A percentile compares a stretch with the other conserved stretches of the same genome.
phyloP scores from a whole-genome alignment of 2,113 vertebrate genomes.

The Ptilorrhoa leucosticta region DNA sequence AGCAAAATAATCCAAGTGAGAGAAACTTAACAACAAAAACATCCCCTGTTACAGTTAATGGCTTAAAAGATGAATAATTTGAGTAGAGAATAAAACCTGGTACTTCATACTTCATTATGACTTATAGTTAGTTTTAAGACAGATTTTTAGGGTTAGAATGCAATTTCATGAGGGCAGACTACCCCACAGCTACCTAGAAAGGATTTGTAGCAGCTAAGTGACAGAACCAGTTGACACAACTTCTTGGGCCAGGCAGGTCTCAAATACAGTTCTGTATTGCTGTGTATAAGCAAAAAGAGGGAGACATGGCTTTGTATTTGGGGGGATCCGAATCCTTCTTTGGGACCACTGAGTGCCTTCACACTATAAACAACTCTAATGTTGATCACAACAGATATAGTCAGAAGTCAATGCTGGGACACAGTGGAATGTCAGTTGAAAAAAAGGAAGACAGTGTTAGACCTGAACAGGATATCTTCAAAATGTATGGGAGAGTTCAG shows the following conservation, averaged over 20 bases:
- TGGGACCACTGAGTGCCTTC: not conserved
- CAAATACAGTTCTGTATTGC: not conserved
- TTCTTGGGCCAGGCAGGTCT: not conserved
- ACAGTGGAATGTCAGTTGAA: not conserved
- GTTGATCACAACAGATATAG: not conserved
- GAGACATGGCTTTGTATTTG: not conserved
- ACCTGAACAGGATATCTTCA: not conserved
- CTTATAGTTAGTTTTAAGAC: not conserved
- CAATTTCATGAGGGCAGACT: not conserved
- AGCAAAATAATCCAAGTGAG: not conserved
- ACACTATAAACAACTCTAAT: not conserved
- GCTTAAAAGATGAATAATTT: not conserved
- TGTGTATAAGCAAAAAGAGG: not conserved
- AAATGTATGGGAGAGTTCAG: not conserved
- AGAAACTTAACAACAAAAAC: not conserved
- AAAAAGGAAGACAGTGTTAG: not conserved
- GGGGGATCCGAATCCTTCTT: not conserved
- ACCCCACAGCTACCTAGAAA: not conserved
- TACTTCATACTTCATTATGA: not conserved
- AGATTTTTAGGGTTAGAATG: not conserved
- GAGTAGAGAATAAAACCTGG: not conserved
- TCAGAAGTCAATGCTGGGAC: not conserved
- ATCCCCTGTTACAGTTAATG: not conserved
- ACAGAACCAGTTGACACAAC: not conserved
- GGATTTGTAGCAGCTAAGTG: not conserved